A percentile compares a stretch with the other conserved stretches of the same genome.
Conservation (phyloP, 2,888 invertebrate genomes). For the Sinodicranocentrus sp. region DNA sequence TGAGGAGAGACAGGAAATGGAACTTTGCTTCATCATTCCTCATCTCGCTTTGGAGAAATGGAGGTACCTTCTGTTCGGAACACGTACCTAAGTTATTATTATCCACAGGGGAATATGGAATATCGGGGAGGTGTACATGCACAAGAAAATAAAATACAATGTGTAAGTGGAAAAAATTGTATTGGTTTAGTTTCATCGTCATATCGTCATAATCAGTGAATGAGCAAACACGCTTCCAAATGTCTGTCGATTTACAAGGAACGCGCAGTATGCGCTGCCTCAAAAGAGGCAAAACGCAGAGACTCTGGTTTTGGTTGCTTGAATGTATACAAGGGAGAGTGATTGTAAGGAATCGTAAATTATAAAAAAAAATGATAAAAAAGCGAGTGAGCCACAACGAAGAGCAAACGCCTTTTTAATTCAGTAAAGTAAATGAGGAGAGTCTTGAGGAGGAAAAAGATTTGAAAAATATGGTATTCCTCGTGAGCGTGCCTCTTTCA, state of each 20-base stretch:
- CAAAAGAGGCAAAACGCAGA: too few species aligned
- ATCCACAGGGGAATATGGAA: conserved; percentile 19
- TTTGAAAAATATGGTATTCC: conserved; percentile 7
- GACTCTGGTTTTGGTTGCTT: too few species aligned
- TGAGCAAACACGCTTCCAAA: too few species aligned
- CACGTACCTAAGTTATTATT: not conserved
- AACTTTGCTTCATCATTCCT: not conserved
- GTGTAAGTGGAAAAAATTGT: too few species aligned
- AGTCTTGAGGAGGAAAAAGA: not conserved
- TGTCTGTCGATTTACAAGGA: too few species aligned
- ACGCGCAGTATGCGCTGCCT: too few species aligned
- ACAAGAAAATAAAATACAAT: too few species aligned
- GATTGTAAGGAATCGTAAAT: not conserved
- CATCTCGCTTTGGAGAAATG: not conserved
- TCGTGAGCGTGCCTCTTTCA: conserved; percentile 11
- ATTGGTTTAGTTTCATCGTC: too few species aligned
- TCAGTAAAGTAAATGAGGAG: not conserved
- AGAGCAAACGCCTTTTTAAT: conserved; percentile 15
- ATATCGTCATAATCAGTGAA: too few species aligned
- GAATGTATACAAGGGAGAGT: too few species aligned
- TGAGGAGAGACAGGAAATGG: conserved; percentile 11
- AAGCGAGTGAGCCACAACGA: not conserved
- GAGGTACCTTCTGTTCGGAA: not conserved
- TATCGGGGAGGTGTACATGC: too few species aligned
- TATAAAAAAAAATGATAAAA: not conserved